Conservation (phyloP, 2,113 vertebrate genomes). For the Urocitellus parryii region DNA sequence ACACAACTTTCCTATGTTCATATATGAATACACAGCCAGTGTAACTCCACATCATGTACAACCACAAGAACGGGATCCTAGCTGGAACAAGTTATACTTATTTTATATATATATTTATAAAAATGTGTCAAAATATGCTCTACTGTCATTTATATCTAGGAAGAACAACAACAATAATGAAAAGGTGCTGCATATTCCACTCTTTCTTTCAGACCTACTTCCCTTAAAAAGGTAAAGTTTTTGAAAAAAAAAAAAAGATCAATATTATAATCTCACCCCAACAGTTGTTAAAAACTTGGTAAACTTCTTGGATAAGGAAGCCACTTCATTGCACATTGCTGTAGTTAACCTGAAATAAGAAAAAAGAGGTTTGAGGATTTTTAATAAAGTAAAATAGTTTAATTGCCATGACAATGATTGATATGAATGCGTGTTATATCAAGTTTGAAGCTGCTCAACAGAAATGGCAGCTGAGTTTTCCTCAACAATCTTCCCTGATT, state of each 20-base stretch:
- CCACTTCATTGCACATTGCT: conserved; percentile 97
- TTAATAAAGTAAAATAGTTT: conserved; percentile 5
- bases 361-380: neutral
- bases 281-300: conserved; percentile 90
- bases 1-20: no score
- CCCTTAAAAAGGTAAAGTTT: neutral
- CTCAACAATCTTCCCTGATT: neutral
- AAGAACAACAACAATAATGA: neutral
- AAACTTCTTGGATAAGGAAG: conserved; percentile 93
- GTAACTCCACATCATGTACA: no score
- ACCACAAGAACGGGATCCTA: no score
- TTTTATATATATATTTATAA: no score
- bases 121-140: no score
- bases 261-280: conserved; percentile 90
- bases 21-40: no score
- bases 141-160: no score
- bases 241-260: neutral
- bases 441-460: neutral
- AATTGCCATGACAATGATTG: neutral
- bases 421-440: neutral
- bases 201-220: neutral
- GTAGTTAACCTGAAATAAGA: conserved; percentile 91
- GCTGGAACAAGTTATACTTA: no score
- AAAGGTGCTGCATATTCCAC: neutral
- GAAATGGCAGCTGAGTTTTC: neutral